phyloP scores from a whole-genome alignment of 1,140 invertebrate species.

The Carposina sasakii region DNA sequence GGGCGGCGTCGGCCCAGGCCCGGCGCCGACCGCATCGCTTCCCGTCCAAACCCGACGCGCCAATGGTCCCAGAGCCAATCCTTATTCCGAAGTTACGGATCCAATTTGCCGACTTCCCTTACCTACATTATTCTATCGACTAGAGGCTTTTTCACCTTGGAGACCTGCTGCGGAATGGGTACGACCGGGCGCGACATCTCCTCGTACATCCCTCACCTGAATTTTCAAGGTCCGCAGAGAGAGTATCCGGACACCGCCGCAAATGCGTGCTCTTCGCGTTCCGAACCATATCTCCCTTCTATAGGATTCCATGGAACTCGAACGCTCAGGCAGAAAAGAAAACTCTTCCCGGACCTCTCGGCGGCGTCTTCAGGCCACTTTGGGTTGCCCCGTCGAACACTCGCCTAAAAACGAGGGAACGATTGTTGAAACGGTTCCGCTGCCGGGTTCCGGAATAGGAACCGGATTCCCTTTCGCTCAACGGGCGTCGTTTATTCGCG shows the following conservation, averaged over 20 bases:
- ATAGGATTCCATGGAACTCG: conserved; percentile 82
- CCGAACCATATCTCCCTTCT: conserved; percentile 80
- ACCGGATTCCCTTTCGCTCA: conserved; percentile 81
- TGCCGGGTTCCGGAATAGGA: conserved; percentile 83
- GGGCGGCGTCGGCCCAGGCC: conserved; percentile 45
- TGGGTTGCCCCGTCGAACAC: conserved; percentile 65
- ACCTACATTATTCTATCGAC: conserved; percentile 92
- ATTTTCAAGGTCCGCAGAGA: conserved; percentile 85
- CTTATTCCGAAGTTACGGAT: conserved; percentile 72
- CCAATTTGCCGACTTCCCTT: conserved; percentile 82
- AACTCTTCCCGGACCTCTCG: conserved; percentile 84
- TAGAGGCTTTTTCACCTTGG: conserved; percentile 92
- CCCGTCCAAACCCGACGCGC: conserved; percentile 76
- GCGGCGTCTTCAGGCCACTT: conserved; percentile 78
- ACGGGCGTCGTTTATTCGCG: conserved; percentile 55
- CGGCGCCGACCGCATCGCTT: conserved; percentile 61
- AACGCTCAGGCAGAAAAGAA: conserved; percentile 85
- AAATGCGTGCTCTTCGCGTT: conserved; percentile 81
- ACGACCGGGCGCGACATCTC: conserved; percentile 78
- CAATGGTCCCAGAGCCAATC: conserved; percentile 84
- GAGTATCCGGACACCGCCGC: conserved; percentile 79
- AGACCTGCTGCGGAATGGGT: conserved; percentile 89
- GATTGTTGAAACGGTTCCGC: conserved; percentile 78
- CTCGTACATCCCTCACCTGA: conserved; percentile 79
- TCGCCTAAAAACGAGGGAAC: conserved; percentile 70